Conservation (phyloP, 1,140 invertebrate genomes). For the Nephila pilipes region DNA sequence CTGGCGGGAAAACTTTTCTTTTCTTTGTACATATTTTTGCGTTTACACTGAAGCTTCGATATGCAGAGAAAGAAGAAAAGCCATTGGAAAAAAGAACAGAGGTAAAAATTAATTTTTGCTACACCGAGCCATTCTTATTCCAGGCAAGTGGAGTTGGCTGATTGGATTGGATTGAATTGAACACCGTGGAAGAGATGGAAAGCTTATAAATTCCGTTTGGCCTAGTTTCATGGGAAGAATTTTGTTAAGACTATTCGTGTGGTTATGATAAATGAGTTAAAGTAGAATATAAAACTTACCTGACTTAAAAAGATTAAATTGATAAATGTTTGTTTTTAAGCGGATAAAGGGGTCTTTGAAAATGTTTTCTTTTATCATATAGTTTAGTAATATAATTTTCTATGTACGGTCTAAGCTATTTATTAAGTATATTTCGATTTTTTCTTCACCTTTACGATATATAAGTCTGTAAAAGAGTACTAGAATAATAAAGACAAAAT, state of each 20-base stretch:
- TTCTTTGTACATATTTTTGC: conserved; percentile 26
- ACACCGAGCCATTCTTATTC: neutral
- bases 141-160: neutral
- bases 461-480: too few species aligned
- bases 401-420: too few species aligned
- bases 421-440: too few species aligned
- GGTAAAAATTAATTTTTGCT: conserved; percentile 42
- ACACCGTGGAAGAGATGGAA: neutral
- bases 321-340: too few species aligned
- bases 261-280: neutral
- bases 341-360: too few species aligned
- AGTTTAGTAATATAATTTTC: too few species aligned
- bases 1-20: neutral
- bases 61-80: neutral
- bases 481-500: too few species aligned
- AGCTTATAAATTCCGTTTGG: neutral
- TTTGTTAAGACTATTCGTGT: neutral
- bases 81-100: neutral
- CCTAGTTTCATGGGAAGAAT: neutral
- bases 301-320: too few species aligned
- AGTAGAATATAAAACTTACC: too few species aligned
- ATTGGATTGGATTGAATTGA: conserved; percentile 6
- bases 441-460: too few species aligned
- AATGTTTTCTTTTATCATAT: too few species aligned
- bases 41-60: neutral